phyloP scores from a whole-genome alignment of 1,140 invertebrate genomes.

The Hetaerina americana region DNA sequence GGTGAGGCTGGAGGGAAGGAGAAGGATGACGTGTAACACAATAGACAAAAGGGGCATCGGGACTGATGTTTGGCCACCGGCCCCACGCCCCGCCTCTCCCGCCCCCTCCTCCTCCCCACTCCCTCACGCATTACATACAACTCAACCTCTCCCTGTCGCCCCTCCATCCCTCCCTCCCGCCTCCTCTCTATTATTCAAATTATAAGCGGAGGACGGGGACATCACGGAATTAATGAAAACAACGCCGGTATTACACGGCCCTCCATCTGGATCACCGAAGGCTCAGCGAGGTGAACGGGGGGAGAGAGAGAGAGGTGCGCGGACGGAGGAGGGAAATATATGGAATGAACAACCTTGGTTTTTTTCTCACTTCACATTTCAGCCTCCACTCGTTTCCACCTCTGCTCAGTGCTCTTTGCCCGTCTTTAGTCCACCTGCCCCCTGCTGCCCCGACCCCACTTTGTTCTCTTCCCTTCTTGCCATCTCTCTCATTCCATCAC shows the following conservation, averaged over 20 bases:
- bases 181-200: neutral
- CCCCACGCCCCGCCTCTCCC: neutral
- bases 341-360: neutral
- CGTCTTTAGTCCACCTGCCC: no score
- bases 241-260: neutral
- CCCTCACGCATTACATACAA: neutral
- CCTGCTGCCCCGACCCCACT: no score
- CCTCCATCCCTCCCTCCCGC: neutral
- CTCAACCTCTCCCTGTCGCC: neutral
- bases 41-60: neutral
- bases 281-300: neutral
- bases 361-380: neutral
- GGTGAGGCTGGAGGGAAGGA: no score
- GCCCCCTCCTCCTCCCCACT: neutral
- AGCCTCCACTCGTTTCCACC: no score
- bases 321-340: no score
- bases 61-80: neutral
- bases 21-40: neutral
- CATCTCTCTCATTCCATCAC: no score
- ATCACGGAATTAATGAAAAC: neutral
- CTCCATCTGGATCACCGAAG: neutral
- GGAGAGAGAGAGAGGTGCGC: no score
- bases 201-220: neutral
- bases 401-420: no score
- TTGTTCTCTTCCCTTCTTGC: no score